phyloP scores from a whole-genome alignment of 1,140 invertebrate genomes.

The Pseudomyrmex gracilis region DNA sequence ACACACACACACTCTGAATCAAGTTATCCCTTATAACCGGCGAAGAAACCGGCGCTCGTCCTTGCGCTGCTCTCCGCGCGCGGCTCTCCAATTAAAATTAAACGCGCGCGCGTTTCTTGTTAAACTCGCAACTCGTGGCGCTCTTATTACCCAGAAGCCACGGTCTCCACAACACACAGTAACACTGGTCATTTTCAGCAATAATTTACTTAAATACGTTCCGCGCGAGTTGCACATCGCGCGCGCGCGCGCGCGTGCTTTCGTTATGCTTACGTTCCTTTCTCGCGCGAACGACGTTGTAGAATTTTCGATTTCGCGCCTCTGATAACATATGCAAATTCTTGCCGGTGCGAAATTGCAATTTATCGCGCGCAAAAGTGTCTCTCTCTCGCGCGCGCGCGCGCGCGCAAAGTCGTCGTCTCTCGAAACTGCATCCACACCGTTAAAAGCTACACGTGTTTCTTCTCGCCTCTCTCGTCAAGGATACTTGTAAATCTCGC shows the following conservation, averaged over 20 bases:
- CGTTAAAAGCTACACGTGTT: background rate
- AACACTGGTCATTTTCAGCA: conserved; percentile 23
- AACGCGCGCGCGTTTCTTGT: conserved; percentile 62
- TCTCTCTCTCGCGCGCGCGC: background rate
- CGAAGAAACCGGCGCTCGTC: conserved; percentile 42
- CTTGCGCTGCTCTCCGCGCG: conserved; percentile 31
- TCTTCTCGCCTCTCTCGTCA: background rate
- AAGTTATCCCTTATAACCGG: conserved; percentile 46
- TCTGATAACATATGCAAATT: conserved; percentile 11
- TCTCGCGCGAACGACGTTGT: background rate
- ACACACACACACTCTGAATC: conserved; percentile 30
- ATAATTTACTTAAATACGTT: conserved; percentile 26
- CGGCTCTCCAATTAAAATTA: conserved; percentile 71
- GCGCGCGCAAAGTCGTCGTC: background rate
- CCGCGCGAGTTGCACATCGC: background rate
- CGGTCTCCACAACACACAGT: background rate
- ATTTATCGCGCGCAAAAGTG: conserved; percentile 19
- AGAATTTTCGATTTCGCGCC: conserved; percentile 9
- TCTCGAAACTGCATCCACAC: background rate
- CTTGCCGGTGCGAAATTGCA: background rate
- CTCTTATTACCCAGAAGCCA: conserved; percentile 57
- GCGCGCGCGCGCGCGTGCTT: background rate
- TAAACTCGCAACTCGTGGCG: conserved; percentile 38
- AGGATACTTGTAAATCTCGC: background rate
- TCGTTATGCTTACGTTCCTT: conserved; percentile 13